Evolutionary conservation across 2,113 vertebrate species (phyloP).

Genomic region (Pogona vitticeps): DNA sequence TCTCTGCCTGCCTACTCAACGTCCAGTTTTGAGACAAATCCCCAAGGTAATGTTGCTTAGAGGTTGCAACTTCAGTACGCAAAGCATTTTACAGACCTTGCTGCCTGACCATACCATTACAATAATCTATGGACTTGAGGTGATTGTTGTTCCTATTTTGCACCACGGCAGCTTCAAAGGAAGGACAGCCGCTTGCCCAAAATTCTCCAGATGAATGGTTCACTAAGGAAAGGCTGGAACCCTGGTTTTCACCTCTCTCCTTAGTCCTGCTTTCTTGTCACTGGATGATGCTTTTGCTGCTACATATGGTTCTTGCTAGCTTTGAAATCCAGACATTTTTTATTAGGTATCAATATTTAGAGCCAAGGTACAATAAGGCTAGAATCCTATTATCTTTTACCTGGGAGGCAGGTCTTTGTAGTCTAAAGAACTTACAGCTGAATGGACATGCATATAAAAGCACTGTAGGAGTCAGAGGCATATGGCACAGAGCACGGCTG

Average conservation of each 20-base stretch:
- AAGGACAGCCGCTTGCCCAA: not conserved
- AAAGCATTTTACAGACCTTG: not conserved
- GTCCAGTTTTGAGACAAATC: no score
- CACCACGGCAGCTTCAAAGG: not conserved
- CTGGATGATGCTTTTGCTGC: not conserved
- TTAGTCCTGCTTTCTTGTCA: not conserved
- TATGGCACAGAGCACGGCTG: no score
- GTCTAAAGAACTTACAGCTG: not conserved
- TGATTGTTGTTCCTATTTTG: not conserved
- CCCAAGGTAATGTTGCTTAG: no score
- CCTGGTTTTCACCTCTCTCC: not conserved
- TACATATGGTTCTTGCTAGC: not conserved
- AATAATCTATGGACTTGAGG: not conserved
- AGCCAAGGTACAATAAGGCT: not conserved
- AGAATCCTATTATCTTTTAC: not conserved
- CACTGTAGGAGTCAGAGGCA: not conserved
- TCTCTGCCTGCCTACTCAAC: no score
- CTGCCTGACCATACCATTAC: not conserved
- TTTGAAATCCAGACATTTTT: not conserved
- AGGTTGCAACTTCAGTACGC: not conserved
- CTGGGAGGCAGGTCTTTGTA: not conserved
- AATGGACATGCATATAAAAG: not conserved
- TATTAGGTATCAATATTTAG: no score
- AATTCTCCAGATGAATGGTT: not conserved
- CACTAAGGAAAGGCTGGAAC: not conserved